phyloP scores from a whole-genome alignment of 2,888 invertebrate genomes.

The Argyresthia goedartella region DNA sequence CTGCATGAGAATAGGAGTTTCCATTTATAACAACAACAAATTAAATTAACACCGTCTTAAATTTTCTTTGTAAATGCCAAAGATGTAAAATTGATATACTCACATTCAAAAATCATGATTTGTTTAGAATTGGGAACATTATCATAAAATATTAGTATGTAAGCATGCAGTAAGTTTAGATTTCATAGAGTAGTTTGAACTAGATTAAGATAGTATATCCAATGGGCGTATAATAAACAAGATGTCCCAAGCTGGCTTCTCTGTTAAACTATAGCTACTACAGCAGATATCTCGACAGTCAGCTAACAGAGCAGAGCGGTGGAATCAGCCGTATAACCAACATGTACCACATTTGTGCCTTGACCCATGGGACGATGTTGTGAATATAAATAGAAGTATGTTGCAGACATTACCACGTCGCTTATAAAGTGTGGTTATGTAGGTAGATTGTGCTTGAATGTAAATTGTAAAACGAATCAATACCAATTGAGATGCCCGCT shows the following conservation, averaged over 20 bases:
- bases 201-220: not conserved
- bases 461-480: not conserved
- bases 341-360: constrained; percentile 57
- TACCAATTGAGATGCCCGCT: not conserved
- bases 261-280: not conserved
- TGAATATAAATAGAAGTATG: constrained; percentile 30
- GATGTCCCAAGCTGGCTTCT: too few species aligned
- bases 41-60: not conserved
- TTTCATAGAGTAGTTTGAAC: not conserved
- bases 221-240: too few species aligned
- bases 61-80: constrained; percentile 5
- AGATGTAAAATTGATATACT: constrained; percentile 9
- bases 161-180: not conserved
- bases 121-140: not conserved
- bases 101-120: constrained; percentile 2
- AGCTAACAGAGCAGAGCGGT: too few species aligned
- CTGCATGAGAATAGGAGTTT: not conserved
- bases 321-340: too few species aligned
- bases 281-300: not conserved
- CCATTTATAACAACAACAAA: not conserved
- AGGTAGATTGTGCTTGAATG: too few species aligned
- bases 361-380: constrained; percentile 50
- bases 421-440: not conserved
- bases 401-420: not conserved
- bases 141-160: not conserved